phyloP scores from a whole-genome alignment of 2,888 invertebrate genomes.

The Drosophila paucipuncta region DNA sequence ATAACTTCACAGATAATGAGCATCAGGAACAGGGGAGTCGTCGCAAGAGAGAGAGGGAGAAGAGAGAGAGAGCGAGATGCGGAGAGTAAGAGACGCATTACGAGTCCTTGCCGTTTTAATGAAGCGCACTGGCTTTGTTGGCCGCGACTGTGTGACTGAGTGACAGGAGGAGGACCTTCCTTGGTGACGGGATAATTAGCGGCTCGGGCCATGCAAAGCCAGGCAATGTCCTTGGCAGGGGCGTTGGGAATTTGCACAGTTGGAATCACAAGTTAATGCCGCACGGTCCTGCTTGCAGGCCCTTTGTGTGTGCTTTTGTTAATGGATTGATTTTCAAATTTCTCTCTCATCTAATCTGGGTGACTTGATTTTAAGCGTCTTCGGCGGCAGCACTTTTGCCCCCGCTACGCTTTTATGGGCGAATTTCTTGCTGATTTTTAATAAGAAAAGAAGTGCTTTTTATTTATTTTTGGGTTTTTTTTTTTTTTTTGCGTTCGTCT shows the following conservation, averaged over 20 bases:
- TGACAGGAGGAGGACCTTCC: neutral
- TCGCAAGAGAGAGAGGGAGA: neutral
- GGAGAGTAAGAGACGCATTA: neutral
- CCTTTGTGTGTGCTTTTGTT: constrained; percentile 73
- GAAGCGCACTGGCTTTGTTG: constrained; percentile 74
- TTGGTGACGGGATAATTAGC: constrained; percentile 81
- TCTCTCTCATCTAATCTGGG: constrained; percentile 74
- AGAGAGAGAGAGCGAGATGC: neutral
- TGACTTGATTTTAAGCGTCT: constrained; percentile 71
- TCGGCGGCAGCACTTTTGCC: constrained; percentile 31
- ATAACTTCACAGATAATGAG: constrained; percentile 81
- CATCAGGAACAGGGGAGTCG: constrained; percentile 5
- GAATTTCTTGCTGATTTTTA: constrained; percentile 72
- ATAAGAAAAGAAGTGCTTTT: constrained; percentile 82
- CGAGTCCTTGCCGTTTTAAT: constrained; percentile 79
- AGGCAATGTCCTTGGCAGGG: constrained; percentile 54
- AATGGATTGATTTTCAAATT: constrained; percentile 81
- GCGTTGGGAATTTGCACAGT: constrained; percentile 83
- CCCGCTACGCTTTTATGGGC: constrained; percentile 55
- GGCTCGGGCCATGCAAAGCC: constrained; percentile 81
- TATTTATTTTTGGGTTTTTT: constrained; percentile 72
- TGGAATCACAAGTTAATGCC: constrained; percentile 84
- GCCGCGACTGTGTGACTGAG: neutral
- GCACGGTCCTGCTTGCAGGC: constrained; percentile 38
- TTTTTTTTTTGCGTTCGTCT: constrained; percentile 4